Conservation (phyloP, 2,797 vertebrate species). For the Paguma larvata region DNA sequence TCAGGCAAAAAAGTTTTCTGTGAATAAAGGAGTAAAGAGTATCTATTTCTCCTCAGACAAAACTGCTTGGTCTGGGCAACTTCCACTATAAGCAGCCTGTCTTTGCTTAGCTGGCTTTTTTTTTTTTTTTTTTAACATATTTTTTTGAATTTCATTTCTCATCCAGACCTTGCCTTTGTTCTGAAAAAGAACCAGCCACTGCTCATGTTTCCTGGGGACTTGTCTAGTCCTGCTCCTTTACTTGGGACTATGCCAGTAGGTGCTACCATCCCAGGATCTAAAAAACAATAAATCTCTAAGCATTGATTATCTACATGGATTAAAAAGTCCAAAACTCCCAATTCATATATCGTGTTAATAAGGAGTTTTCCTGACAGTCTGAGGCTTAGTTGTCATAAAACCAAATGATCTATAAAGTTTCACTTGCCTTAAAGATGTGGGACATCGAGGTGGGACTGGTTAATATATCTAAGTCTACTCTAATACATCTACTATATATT, state of each 20-base stretch:
- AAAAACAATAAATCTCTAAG: neutral
- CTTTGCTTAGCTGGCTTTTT: neutral
- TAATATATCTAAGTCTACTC: neutral
- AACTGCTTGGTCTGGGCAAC: neutral
- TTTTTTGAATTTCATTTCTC: neutral
- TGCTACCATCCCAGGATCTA: neutral
- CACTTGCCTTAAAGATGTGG: slow-evolving; percentile 3
- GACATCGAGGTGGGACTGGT: neutral
- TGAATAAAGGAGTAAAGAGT: neutral
- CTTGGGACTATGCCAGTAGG: neutral
- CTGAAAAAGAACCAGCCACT: neutral
- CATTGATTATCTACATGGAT: neutral
- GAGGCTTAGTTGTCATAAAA: slow-evolving; percentile 20
- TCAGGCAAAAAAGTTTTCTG: neutral
- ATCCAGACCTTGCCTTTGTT: neutral
- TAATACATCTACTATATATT: neutral
- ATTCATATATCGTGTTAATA: neutral
- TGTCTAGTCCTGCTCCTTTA: neutral
- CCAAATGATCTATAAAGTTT: slow-evolving; percentile 26
- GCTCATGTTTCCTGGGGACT: neutral
- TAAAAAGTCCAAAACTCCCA: neutral
- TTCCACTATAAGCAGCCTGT: neutral
- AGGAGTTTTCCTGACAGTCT: neutral
- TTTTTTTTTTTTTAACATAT: neutral
- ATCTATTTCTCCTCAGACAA: neutral